Conservation (phyloP, 1,140 invertebrate species). For the Ganaspis sp. region DNA sequence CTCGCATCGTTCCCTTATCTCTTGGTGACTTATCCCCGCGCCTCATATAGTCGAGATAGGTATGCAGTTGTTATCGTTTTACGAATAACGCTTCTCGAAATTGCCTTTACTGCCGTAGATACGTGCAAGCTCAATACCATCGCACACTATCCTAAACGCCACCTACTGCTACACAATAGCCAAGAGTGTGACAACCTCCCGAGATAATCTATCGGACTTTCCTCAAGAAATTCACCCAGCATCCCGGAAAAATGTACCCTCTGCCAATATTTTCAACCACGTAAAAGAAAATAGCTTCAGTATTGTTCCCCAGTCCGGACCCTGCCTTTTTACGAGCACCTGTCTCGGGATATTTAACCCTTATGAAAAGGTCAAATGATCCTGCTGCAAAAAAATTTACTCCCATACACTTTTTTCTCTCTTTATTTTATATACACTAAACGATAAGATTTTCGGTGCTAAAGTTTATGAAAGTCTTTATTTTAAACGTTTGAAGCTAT, state of each 20-base stretch:
- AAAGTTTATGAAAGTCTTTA: not conserved
- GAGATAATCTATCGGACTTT: constrained; percentile 20
- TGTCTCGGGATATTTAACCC: constrained; percentile 28
- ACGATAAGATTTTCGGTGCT: not conserved
- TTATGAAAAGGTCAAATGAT: constrained; percentile 13
- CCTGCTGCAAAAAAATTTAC: not conserved
- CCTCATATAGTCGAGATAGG: constrained; percentile 50
- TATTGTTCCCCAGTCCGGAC: not conserved
- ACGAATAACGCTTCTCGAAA: constrained; percentile 61
- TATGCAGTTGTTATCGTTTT: constrained; percentile 53
- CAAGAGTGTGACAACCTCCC: not conserved
- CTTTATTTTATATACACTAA: not conserved
- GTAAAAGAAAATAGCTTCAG: constrained; percentile 2
- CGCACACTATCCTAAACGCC: not conserved
- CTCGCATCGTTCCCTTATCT: constrained; percentile 17
- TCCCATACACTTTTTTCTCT: not conserved
- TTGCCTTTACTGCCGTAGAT: constrained; percentile 43
- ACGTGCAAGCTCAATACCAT: not conserved
- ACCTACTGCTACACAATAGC: not conserved
- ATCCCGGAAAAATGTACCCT: constrained; percentile 9
- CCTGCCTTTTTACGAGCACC: constrained; percentile 6
- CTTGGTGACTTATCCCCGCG: constrained; percentile 6
- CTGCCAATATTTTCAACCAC: constrained; percentile 22
- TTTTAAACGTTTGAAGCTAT: too few species aligned
- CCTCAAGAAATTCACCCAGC: not conserved